A percentile compares a stretch with the other conserved stretches of the same genome.
These are phyloP conservation scores for Pinctada fucata DNA, from an alignment of 2,888 invertebrate species.

Conservation along the genomic window DNA sequence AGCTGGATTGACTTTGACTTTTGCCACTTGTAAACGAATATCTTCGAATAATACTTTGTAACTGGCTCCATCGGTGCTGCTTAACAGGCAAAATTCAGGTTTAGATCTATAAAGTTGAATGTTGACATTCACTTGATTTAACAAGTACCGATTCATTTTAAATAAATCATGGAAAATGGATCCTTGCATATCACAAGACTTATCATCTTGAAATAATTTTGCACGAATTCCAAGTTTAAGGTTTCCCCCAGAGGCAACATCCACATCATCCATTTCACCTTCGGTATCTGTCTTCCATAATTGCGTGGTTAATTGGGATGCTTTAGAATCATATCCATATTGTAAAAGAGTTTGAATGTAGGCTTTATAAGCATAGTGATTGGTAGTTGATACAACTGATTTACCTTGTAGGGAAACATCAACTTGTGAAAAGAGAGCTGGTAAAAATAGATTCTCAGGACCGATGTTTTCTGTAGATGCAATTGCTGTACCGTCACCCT, in stretches of 20 bases:
- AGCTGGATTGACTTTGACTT: conserved; percentile 27
- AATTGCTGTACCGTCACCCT: conserved; percentile 39
- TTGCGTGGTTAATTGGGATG: conserved; percentile 38
- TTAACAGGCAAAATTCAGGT: conserved; percentile 35
- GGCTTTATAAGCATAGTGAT: conserved; percentile 45
- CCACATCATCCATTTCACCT: conserved; percentile 30
- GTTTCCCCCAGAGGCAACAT: conserved; percentile 30
- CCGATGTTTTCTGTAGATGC: conserved; percentile 34
- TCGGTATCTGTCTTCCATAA: conserved; percentile 40
- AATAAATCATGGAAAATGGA: conserved; percentile 43
- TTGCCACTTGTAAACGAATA: conserved; percentile 18
- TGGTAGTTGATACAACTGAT: conserved; percentile 38
- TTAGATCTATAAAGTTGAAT: conserved; percentile 42
- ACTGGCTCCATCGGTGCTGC: conserved; percentile 7
- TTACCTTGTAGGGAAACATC: conserved; percentile 49
- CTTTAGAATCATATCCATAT: conserved; percentile 37
- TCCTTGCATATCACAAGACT: conserved; percentile 34
- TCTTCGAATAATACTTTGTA: conserved; percentile 19
- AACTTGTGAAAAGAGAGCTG: conserved; percentile 45
- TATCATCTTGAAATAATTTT: conserved; percentile 23
- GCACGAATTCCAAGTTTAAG: conserved; percentile 31
- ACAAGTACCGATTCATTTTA: conserved; percentile 34
- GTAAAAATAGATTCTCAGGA: conserved; percentile 47
- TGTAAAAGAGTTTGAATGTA: conserved; percentile 42
- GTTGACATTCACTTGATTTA: conserved; percentile 46